Conservation (phyloP, 2,113 vertebrate genomes). For the Rhabdomys dilectus region DNA sequence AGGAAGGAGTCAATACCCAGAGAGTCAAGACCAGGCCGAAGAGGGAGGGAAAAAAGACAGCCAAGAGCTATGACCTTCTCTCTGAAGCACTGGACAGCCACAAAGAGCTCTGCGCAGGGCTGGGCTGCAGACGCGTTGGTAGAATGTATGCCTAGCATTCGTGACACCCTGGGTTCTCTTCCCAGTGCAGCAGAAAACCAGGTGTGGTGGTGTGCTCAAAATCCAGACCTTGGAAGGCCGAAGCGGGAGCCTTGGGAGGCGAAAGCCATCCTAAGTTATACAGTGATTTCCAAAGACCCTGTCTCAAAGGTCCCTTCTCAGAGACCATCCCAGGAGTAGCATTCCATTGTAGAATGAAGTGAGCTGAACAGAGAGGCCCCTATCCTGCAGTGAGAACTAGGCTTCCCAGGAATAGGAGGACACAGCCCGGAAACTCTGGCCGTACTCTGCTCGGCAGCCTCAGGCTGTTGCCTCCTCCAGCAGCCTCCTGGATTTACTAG, state of each 20-base stretch:
- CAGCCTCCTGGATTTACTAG: not conserved
- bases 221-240: not conserved
- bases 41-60: not conserved
- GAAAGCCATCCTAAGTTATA: not conserved
- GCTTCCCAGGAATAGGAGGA: not conserved
- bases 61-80: not conserved
- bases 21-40: not conserved
- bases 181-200: not conserved
- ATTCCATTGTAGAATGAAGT: rapidly evolving
- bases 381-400: rapidly evolving
- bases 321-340: rapidly evolving
- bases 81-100: not conserved
- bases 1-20: rapidly evolving
- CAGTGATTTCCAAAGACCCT: not conserved
- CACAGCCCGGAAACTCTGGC: not conserved
- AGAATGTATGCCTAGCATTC: not conserved
- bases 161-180: not conserved
- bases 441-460: not conserved
- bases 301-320: not conserved
- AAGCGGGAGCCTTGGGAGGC: too few species aligned
- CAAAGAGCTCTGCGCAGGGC: too few species aligned
- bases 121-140: not conserved
- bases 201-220: not conserved
- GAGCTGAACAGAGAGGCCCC: not conserved
- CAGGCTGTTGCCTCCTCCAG: not conserved